phyloP scores from a whole-genome alignment of 2,797 vertebrate species.

The Sternarchorhynchus goeldii region DNA sequence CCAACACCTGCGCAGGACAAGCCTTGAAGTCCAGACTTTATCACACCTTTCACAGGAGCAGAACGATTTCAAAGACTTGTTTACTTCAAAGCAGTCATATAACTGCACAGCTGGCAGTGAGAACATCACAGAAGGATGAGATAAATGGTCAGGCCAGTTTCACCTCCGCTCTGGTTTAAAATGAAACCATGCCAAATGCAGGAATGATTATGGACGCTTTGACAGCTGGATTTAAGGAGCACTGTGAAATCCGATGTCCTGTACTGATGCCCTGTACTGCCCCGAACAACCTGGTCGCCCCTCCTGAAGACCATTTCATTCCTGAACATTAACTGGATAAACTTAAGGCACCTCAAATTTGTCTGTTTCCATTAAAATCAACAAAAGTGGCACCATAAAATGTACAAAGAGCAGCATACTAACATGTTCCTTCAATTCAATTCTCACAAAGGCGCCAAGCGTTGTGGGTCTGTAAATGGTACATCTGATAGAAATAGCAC shows the following conservation, averaged over 20 bases:
- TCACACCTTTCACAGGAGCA: not conserved
- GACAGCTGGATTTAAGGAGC: not conserved
- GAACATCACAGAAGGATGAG: not conserved
- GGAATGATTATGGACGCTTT: not conserved
- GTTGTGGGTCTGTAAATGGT: not conserved
- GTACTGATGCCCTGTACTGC: not conserved
- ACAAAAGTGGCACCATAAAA: not conserved
- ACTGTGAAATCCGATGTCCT: not conserved
- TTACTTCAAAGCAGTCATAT: not conserved
- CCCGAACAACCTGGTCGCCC: not conserved
- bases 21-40: not conserved
- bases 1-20: not conserved
- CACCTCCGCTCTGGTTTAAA: not conserved
- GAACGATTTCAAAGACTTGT: not conserved
- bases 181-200: not conserved
- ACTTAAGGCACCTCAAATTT: not conserved
- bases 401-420: not conserved
- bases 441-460: constrained; percentile 22
- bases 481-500: not conserved
- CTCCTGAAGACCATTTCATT: too few relatives aligned
- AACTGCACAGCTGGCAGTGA: not conserved
- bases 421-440: not conserved
- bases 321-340: not conserved
- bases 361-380: not conserved
- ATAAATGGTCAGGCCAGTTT: not conserved